A percentile compares a stretch with the other conserved stretches of the same genome.
Evolutionary conservation across 2,797 vertebrate species (phyloP).

Genomic region (Eulemur rubriventer): DNA sequence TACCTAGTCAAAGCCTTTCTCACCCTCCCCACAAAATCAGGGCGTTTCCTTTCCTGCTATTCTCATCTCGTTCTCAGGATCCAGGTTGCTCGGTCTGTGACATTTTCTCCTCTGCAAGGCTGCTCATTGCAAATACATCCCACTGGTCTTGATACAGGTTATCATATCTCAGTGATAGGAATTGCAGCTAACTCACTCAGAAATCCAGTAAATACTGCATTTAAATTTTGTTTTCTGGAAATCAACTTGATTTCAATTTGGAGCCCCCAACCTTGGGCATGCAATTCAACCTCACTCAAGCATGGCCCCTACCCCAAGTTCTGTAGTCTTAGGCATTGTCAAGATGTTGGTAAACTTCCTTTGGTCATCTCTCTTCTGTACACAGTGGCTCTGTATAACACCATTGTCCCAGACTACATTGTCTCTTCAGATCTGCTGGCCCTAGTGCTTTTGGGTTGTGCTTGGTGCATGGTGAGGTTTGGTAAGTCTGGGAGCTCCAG

Average conservation of each 20-base stretch:
- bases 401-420: neutral
- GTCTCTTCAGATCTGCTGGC: neutral
- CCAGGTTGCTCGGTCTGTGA: neutral
- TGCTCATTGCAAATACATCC: neutral
- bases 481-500: neutral
- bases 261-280: neutral
- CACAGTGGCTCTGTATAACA: neutral
- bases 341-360: neutral
- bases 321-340: neutral
- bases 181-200: neutral
- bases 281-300: neutral
- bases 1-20: neutral
- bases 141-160: neutral
- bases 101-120: neutral
- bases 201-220: neutral
- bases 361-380: neutral
- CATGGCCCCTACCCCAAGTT: neutral
- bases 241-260: neutral
- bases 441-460: neutral
- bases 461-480: neutral
- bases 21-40: neutral
- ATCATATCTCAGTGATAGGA: neutral
- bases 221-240: neutral
- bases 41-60: neutral
- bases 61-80: neutral